phyloP scores from a whole-genome alignment of 2,888 invertebrate genomes.

The Ischnura elegans region DNA sequence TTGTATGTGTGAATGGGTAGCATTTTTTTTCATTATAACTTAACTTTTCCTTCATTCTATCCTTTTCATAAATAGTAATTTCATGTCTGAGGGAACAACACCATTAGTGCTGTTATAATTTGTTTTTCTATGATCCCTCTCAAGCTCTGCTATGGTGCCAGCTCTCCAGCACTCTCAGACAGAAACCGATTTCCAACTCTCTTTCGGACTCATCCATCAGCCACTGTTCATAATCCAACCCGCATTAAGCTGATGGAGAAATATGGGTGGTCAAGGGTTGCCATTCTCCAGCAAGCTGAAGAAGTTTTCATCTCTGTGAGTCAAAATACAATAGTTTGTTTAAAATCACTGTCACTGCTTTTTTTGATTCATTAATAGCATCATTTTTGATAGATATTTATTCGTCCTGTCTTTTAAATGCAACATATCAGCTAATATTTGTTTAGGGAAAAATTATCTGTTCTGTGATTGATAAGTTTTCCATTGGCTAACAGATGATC shows the following conservation, averaged over 20 bases:
- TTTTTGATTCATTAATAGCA: no score
- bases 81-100: no score
- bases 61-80: no score
- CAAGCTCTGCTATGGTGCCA: conserved; percentile 98
- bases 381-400: not conserved
- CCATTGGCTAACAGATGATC: no score
- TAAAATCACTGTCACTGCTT: not conserved
- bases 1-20: no score
- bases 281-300: conserved; percentile 98
- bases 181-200: conserved; percentile 97
- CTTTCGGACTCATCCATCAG: conserved; percentile 99
- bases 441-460: no score
- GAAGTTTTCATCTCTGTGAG: conserved; percentile 97
- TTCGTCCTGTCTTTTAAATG: not conserved
- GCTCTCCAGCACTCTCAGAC: conserved; percentile 98
- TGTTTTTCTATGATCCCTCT: conserved; percentile 73
- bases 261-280: conserved; percentile 98
- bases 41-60: no score
- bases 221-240: conserved; percentile 99
- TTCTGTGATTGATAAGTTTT: no score
- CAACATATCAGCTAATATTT: no score
- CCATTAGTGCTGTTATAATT: no score
- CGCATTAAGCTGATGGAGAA: conserved; percentile 97
- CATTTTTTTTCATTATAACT: no score
- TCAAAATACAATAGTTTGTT: conserved; percentile 68